Evolutionary conservation across 64 coral and sea anemone genomes (phyloP).

Genomic region (Cladopsammia gracilis): DNA sequence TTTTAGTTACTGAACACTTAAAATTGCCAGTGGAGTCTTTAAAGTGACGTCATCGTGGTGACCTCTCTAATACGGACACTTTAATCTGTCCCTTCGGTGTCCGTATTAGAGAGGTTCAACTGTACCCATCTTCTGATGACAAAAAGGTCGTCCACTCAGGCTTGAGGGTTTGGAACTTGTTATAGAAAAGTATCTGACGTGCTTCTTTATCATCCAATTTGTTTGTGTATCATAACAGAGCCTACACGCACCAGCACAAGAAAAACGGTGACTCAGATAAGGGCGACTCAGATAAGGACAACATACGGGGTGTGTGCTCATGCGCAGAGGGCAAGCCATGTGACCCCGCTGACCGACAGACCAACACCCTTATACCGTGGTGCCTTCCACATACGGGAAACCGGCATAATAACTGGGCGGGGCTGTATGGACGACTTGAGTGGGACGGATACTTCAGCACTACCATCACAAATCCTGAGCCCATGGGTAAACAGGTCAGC

Average conservation of each 20-base stretch:
- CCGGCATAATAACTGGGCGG: constrained; percentile 97
- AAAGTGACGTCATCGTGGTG: too few species aligned
- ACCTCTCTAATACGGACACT: too few species aligned
- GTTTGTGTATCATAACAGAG: constrained; percentile 50
- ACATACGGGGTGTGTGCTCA: constrained; percentile 94
- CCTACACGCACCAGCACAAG: constrained; percentile 91
- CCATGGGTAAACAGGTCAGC: constrained; percentile 97
- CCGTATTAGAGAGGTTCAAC: too few species aligned
- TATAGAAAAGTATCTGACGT: too few species aligned
- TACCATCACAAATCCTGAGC: constrained; percentile 97
- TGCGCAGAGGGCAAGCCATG: constrained; percentile 89
- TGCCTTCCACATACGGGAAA: constrained; percentile 98
- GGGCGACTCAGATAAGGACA: too few species aligned
- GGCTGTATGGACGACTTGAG: constrained; percentile 95
- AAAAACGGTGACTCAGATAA: constrained; percentile 86
- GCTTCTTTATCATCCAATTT: too few species aligned
- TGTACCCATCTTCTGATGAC: too few species aligned
- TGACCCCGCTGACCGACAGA: constrained; percentile 92
- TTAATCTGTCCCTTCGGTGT: too few species aligned
- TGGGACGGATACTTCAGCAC: constrained; percentile 99
- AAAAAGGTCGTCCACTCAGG: too few species aligned
- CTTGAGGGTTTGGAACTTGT: too few species aligned
- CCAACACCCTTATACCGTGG: constrained; percentile 95
- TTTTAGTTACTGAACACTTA: too few species aligned
- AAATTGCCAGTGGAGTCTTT: too few species aligned